Evolutionary conservation across 2,888 invertebrate genomes (phyloP), one percentile per base, ranked within the genome.

Genomic region (Pachydiplax longipennis): DNA sequence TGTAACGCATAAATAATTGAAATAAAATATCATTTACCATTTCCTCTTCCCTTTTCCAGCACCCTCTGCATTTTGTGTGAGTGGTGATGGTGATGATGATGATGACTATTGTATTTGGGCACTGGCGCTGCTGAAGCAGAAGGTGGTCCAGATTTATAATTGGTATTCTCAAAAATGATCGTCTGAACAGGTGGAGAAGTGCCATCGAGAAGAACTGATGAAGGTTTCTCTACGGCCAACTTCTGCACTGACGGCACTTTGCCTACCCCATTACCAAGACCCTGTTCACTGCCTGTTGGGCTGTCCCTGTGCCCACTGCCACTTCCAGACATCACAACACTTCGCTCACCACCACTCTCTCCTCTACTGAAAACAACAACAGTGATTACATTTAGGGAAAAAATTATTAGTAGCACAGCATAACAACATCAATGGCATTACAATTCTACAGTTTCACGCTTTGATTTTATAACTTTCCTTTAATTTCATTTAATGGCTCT

Each of bases 131-230:
- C 61, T 5, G 87, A 61, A 6, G 87, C 35, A 10, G 87, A n/a
- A 61, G 92, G 92, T 91, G 92, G 92, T 91, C 93, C 96, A 92
- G 96, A 96, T 93, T 98, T 98, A 93, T 97, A 98, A 94, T 98
- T 98, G 1, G 98, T 98, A 93, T 98, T 98, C 93, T 98, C 98
- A 93, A 98, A 98, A 92, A 98, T 98, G 90, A 98, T 97, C 0
- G 98, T 98, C 93, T 97, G 97, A 35, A 98, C 97, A 2, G 97
- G 97, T 0, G 97, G 96, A 8, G 97, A 97, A 5, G 96, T 95
- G 44, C 97, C 96, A 93, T 98, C 97, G 53, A 97, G 94, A 0
- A 96, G 95, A 12, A 87, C 87, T 8, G 87, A 87, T 22, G 87
- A 87, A 48, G 95, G 95, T 93, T 96, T 96, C 92, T 95, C 95